These are phyloP conservation scores for Bilobella aurantiaca DNA, from an alignment of 1,140 invertebrate genomes.

Conservation along the genomic window DNA sequence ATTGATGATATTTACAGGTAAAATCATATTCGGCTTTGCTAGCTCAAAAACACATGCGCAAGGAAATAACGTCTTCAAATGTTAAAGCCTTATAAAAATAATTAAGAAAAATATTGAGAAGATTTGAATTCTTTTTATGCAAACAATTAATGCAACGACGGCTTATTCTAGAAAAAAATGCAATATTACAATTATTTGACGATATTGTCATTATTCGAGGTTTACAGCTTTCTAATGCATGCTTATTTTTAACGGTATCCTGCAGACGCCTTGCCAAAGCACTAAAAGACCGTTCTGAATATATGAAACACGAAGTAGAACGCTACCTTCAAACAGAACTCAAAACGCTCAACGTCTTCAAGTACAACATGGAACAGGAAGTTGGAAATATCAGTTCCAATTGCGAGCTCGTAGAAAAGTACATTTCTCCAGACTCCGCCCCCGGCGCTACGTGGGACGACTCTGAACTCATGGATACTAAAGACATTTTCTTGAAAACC, in stretches of 20 bases:
- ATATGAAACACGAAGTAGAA: slow-evolving; percentile 77
- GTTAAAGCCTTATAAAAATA: no score
- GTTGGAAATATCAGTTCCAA: slow-evolving; percentile 86
- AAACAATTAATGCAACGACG: no score
- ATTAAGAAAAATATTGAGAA: no score
- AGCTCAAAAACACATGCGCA: no score
- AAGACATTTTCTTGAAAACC: slow-evolving; percentile 86
- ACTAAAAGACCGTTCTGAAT: slow-evolving; percentile 79
- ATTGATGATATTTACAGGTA: slow-evolving; percentile 72
- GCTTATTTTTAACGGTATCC: not conserved
- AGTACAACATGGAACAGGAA: slow-evolving; percentile 49
- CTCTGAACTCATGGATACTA: slow-evolving; percentile 69
- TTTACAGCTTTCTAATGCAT: not conserved
- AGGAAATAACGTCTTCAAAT: no score
- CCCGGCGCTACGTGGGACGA: slow-evolving; percentile 65
- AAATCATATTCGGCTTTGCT: no score
- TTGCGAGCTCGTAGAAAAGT: slow-evolving; percentile 90
- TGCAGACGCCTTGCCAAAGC: slow-evolving; percentile 68
- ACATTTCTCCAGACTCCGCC: slow-evolving; percentile 63
- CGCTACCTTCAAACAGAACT: slow-evolving; percentile 72
- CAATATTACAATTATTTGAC: not conserved
- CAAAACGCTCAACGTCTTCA: slow-evolving; percentile 53
- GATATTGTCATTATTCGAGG: not conserved
- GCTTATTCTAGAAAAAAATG: no score
- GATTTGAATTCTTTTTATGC: no score